Base-by-base conservation (phyloP, 1,140 invertebrate genomes). In the Melipona quadrifasciata region DNA sequence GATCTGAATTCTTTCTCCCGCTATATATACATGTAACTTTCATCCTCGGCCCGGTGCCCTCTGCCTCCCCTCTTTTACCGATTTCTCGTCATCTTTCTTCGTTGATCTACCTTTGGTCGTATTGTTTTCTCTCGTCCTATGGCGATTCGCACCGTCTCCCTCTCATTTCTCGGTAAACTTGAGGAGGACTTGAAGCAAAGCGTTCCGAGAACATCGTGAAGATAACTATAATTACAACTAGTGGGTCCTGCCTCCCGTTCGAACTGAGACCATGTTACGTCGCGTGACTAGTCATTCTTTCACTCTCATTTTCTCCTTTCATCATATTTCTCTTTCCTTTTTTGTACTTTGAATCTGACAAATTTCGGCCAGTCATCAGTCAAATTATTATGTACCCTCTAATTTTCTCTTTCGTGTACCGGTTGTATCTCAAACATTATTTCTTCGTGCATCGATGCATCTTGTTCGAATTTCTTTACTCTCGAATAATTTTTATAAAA, bases 141-240 rank as follows among this genome's bases (percentile, higher is more conserved):
- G 61, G 71, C 72, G 31, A 70, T 80, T 82, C 34, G 81, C 71
- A 82, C 80, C 86, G 65, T 91, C 90, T 92, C 88, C 86, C 85
- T 91, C 86, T 89, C 88, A 78, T 80, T 93, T 93, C 93, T 89
- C 74, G 84, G 92, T 92, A 93, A 86, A 81, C 89, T 91, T 80
- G 88, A 90, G 89, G 89, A 91, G 90, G 89, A 90, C 87, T 90
- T 87, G 82, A 83, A 91, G 90, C 89, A 92, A 93, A 93, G 87
- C 82, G 75, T 93, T 93, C 93, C 74, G 61, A 84, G 93, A 93
- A 93, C 76, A 89, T 92, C 90, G 82, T 82, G 80, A 87, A 90
- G 91, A 93, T 93, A 90, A 92, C 91, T 91, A 90, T 93, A 93
- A 93, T 93, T 92, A 92, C 80, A 86, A 86, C 84, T 87, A 85